Evolutionary conservation across 2,888 invertebrate species (phyloP).

Genomic region (Tillus elongatus): DNA sequence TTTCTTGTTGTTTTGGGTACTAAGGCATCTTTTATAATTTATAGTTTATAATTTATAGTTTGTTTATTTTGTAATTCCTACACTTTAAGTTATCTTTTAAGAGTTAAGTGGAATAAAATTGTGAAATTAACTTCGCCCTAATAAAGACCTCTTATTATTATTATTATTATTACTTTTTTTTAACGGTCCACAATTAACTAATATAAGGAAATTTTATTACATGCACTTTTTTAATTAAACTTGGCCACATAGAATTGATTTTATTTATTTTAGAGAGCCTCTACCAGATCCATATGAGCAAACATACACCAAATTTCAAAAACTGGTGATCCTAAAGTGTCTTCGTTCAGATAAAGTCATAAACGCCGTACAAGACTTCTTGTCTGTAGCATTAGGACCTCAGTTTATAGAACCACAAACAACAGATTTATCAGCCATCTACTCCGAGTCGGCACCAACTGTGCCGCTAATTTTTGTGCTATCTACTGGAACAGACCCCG

Average conservation of each 20-base stretch:
- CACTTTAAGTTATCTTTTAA: too few species aligned
- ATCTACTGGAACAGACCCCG: constrained; percentile 86
- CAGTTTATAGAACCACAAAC: constrained; percentile 81
- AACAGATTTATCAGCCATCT: constrained; percentile 72
- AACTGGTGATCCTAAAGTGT: constrained; percentile 67
- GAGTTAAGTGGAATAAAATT: too few species aligned
- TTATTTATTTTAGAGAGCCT: constrained; percentile 42
- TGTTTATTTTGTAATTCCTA: too few species aligned
- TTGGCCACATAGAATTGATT: constrained; percentile 49
- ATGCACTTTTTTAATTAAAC: too few species aligned
- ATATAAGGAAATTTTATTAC: too few species aligned
- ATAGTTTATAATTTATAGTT: too few species aligned
- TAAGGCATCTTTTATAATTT: too few species aligned
- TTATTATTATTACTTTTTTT: too few species aligned
- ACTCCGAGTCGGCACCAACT: constrained; percentile 65
- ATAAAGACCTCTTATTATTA: too few species aligned
- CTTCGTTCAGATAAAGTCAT: constrained; percentile 78
- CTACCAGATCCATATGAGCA: constrained; percentile 59
- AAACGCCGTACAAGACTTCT: constrained; percentile 67
- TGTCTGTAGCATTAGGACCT: constrained; percentile 59
- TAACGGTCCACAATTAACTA: too few species aligned
- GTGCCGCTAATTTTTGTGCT: constrained; percentile 82
- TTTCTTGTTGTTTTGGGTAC: too few species aligned
- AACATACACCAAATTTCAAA: constrained; percentile 61
- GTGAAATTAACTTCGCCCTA: too few species aligned